These are phyloP conservation scores for Priocnemis perturbator DNA, from an alignment of 2,888 invertebrate species.

Conservation along the genomic window DNA sequence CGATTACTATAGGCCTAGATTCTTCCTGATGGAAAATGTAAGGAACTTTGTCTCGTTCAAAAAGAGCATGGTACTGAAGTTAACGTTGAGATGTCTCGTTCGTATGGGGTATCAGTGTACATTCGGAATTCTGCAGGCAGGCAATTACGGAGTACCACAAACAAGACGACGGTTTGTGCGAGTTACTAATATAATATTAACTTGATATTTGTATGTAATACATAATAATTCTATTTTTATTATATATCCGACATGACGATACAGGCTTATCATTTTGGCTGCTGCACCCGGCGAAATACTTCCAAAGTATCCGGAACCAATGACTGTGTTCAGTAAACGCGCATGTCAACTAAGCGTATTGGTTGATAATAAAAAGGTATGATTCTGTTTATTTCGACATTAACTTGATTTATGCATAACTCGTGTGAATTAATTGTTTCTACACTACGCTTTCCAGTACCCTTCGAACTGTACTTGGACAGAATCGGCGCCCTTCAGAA, in stretches of 20 bases:
- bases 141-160: slow-evolving; percentile 90
- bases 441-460: slow-evolving; percentile 45
- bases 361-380: slow-evolving; percentile 79
- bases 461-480: slow-evolving; percentile 79
- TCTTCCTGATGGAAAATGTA: slow-evolving; percentile 90
- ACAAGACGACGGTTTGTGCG: slow-evolving; percentile 80
- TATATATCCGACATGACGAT: too few species aligned
- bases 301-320: slow-evolving; percentile 87
- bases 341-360: slow-evolving; percentile 81
- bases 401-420: background rate
- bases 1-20: slow-evolving; percentile 89
- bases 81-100: slow-evolving; percentile 85
- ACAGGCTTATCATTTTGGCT: slow-evolving; percentile 84
- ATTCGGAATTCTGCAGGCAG: slow-evolving; percentile 91
- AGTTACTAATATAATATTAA: slow-evolving; percentile 6
- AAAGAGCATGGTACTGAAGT: slow-evolving; percentile 86
- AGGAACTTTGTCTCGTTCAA: slow-evolving; percentile 91
- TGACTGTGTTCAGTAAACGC: slow-evolving; percentile 84
- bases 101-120: slow-evolving; percentile 93
- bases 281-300: slow-evolving; percentile 87
- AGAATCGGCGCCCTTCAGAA: slow-evolving; percentile 85
- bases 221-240: background rate
- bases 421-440: slow-evolving; percentile 5
- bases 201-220: background rate
- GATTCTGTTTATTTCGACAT: background rate